Evolutionary conservation across 2,113 vertebrate genomes (phyloP), one percentile per base, ranked within the genome.

Genomic region (Pseudorasbora parva): DNA sequence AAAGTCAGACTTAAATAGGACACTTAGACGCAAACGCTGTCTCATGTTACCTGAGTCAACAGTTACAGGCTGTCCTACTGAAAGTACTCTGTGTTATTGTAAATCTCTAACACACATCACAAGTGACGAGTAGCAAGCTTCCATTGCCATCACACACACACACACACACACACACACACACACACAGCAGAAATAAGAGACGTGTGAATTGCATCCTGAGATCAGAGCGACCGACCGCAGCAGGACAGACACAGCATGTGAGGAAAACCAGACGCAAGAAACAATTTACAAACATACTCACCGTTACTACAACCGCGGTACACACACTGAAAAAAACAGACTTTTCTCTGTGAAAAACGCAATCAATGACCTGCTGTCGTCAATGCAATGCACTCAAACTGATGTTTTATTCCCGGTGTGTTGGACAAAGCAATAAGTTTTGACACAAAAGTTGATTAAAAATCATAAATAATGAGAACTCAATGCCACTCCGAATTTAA

Each of bases 171-270:
- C 56, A 23, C 57, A 47, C 8, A 57, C 56, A 23, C 57, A 47
- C 47, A 6, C 12, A 19, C 12, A 8, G 66, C 17, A 14, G 60
- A 47, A 54, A 41, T 21, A 56, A 23, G 27, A 68, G 47, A 45
- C 11, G 41, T 77, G 56, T 54, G 21, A 37, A 71, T 78, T 77
- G 57, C 59, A 41, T 62, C 21, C 59, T 15, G 51, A 81, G 85
- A 82, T 87, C 84, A 80, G 49, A 51, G 79, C 82, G 82, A 89
- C 84, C 79, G 37, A 60, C 74, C 27, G 37, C 56, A 60, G 75
- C 54, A n/a, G 21, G 72, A 47, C 71, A 49, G 43, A 49, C 45
- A 27, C 8, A 3, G 21, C 14, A 72, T 49, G 21, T 6, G 57
- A 76, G 57, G 68, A 43, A 43, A 71, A 41, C 17, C 68, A n/a